Percentiles rank a stretch among this genome's conserved stretches.
These are phyloP conservation scores for Accipiter cooperii DNA, from an alignment of 2,113 vertebrate genomes.

Conservation along the genomic window DNA sequence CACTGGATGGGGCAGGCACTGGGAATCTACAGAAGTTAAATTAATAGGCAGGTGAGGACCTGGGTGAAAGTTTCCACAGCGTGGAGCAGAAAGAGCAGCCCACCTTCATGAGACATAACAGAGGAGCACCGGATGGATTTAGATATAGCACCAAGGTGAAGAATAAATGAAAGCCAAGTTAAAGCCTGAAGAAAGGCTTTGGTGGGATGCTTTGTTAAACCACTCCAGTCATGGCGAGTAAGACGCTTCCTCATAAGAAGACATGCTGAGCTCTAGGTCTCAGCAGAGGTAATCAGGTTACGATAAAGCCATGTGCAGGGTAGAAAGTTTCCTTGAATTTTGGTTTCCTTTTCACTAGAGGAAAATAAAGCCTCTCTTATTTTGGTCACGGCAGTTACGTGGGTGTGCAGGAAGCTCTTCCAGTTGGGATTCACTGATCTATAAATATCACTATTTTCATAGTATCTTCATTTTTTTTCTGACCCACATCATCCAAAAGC, in stretches of 20 bases:
- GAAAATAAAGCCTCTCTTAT: not conserved
- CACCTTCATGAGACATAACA: not conserved
- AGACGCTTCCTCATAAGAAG: not conserved
- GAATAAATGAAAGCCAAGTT: not conserved
- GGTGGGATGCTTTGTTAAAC: not conserved
- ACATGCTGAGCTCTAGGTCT: not conserved
- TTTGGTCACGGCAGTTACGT: not conserved
- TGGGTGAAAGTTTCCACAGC: not conserved
- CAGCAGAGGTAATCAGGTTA: not conserved
- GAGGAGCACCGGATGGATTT: not conserved
- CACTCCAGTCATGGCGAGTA: not conserved
- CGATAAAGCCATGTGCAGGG: not conserved
- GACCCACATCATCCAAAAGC: not conserved
- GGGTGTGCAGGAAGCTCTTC: not conserved
- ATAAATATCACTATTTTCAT: not conserved
- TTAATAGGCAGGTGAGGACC: not conserved
- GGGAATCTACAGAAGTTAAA: not conserved
- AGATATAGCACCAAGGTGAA: not conserved
- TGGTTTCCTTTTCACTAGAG: not conserved
- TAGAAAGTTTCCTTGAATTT: not conserved
- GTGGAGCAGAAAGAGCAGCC: not conserved
- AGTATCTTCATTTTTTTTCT: not conserved
- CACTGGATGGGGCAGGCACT: not conserved
- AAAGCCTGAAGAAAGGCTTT: not conserved
- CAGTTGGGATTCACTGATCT: not conserved